These are phyloP conservation scores for Apodemia mormo DNA, from an alignment of 2,888 invertebrate species.

Conservation along the genomic window DNA sequence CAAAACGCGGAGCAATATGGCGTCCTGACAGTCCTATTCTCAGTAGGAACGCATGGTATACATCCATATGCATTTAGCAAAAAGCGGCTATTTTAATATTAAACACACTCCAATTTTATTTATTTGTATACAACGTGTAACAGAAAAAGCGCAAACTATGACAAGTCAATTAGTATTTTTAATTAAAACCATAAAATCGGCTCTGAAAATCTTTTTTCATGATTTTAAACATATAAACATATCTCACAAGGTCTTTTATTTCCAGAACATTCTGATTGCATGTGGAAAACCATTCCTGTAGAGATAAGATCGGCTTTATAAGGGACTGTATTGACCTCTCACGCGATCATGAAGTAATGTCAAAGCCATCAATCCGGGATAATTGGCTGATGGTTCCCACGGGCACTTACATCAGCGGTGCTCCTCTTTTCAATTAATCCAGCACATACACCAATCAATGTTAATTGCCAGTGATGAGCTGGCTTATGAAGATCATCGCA, in stretches of 20 bases:
- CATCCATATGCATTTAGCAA: too few relatives aligned
- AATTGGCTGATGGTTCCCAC: constrained; percentile 21
- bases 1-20: too few relatives aligned
- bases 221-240: too few relatives aligned
- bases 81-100: too few relatives aligned
- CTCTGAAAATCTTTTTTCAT: too few relatives aligned
- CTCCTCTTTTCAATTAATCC: constrained; percentile 37
- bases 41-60: too few relatives aligned
- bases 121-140: too few relatives aligned
- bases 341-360: constrained; percentile 13
- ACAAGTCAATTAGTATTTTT: too few relatives aligned
- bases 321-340: neutral
- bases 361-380: constrained; percentile 18
- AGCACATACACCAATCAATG: constrained; percentile 51
- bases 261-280: neutral
- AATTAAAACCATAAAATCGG: too few relatives aligned
- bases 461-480: constrained; percentile 40
- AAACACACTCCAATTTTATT: too few relatives aligned
- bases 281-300: neutral
- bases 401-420: constrained; percentile 29
- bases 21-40: too few relatives aligned
- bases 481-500: constrained; percentile 29
- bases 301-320: neutral
- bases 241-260: neutral
- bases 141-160: too few relatives aligned